Conservation (phyloP, 1,140 invertebrate genomes). For the Achatina immaculata region DNA sequence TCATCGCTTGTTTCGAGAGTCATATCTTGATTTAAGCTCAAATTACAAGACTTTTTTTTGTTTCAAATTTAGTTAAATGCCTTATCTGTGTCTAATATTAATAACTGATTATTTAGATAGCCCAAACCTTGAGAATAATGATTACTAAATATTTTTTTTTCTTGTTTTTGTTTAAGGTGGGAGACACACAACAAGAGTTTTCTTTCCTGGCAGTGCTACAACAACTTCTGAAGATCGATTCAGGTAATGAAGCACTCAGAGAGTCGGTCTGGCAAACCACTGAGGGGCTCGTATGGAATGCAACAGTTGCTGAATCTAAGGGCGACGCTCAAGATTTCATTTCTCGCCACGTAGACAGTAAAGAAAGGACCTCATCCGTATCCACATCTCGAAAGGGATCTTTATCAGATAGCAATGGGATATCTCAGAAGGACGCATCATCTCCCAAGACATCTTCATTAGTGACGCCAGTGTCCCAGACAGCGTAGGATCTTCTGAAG, state of each 20-base stretch:
- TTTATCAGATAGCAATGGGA: too few relatives aligned
- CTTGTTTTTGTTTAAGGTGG: conserved; percentile 77
- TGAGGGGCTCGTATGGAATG: conserved; percentile 89
- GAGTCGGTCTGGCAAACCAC: conserved; percentile 77
- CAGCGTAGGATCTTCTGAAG: conserved; percentile 68
- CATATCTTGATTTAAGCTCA: background rate
- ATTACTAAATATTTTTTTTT: background rate
- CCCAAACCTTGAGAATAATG: background rate
- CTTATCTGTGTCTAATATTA: background rate
- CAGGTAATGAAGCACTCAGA: conserved; percentile 78
- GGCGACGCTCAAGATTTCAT: conserved; percentile 74
- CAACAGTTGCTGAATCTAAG: conserved; percentile 86
- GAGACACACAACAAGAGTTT: conserved; percentile 92
- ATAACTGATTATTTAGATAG: background rate
- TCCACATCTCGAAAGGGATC: conserved; percentile 35
- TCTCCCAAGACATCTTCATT: background rate
- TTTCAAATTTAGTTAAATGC: background rate
- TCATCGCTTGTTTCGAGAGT: background rate
- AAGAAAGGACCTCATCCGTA: conserved; percentile 44
- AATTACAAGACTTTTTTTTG: background rate
- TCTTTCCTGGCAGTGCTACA: conserved; percentile 92
- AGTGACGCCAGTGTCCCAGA: conserved; percentile 26
- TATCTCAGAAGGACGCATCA: too few relatives aligned
- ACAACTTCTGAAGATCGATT: conserved; percentile 89
- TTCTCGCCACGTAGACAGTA: conserved; percentile 54